Evolutionary conservation across 2,888 invertebrate species (phyloP).

Genomic region (Agrilus cyanescens): DNA sequence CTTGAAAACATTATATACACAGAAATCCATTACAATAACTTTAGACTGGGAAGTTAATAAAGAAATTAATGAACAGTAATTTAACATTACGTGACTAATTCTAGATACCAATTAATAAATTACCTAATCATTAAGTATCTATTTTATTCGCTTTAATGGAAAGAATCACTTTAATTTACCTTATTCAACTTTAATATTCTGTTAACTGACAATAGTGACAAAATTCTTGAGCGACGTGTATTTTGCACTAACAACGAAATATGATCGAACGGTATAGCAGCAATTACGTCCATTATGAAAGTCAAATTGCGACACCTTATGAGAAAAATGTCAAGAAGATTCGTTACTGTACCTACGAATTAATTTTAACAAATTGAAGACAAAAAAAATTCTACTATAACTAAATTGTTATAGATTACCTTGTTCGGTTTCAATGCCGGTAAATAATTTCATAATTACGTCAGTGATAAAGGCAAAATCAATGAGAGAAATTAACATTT

Average conservation of each 20-base stretch:
- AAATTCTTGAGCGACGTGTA: not conserved
- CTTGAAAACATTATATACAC: no score
- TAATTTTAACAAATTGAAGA: no score
- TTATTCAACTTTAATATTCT: conserved; percentile 14
- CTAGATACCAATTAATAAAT: no score
- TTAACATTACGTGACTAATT: no score
- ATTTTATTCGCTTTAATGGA: no score
- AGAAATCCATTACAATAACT: no score
- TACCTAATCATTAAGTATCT: not conserved
- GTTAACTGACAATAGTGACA: conserved; percentile 6
- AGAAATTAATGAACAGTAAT: no score
- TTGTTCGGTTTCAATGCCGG: conserved; percentile 18
- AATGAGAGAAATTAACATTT: conserved; percentile 6
- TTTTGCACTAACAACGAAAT: conserved; percentile 1
- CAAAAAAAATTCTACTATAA: no score
- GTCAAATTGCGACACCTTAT: conserved; percentile 11
- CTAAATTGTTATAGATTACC: conserved; percentile 8
- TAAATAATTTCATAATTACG: conserved; percentile 17
- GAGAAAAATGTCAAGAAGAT: conserved; percentile 11
- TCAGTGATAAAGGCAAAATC: conserved; percentile 15
- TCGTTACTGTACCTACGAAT: conserved; percentile 15
- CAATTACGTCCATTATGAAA: conserved; percentile 14
- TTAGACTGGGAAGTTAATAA: no score
- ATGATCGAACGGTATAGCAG: conserved; percentile 13
- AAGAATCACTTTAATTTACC: conserved; percentile 5